Evolutionary conservation across 2,113 vertebrate species (phyloP), one percentile per base, ranked within the genome.

Genomic region (Irena cyanogastra): DNA sequence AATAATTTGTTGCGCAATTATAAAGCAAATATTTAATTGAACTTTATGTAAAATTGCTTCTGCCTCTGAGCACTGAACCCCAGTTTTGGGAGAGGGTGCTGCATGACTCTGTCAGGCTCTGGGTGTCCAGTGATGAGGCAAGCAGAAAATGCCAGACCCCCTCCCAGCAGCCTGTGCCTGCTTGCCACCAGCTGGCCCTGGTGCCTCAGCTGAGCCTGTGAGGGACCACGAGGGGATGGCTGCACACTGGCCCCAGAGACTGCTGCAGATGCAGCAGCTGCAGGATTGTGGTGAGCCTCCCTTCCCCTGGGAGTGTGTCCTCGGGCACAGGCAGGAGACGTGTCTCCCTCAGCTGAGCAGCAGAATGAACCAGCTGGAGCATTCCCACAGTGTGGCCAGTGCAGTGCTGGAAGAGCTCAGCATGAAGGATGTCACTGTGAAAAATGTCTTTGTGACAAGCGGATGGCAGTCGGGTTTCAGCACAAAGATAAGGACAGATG

Each of bases 11-110:
- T 90, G 93, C 1, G 69, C 96, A 96, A 97, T 97, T 97, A 97
- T 92, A 97, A 97, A 97, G 95, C 94, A 97, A 97, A 97, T 97
- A 97, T 97, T 97, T 97, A 96, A 97, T 97, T 97, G 94, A 96
- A 95, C 96, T 95, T 97, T 60, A 95, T 94, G 94, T 91, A 95
- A 96, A 96, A 97, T 93, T 96, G 91, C 94, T 93, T 96, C 93
- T 94, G 95, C 90, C 57, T 91, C 80, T 78, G 69, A 92, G 90
- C 68, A 30, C 60, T 10, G 64, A 94, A 63, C 59, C 45, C 27
- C 66, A 26, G 65, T 66, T 87, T 96, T 57, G 74, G 91, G 92
- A 79, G 21, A 76, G 82, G 65, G 75, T 1, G 0, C 27, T 0
- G 4, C 28, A 17, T 33, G 77, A 57, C 61, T 87, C 47, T 10